phyloP scores from a whole-genome alignment of 2,113 vertebrate species.

The Epinephelus lanceolatus region DNA sequence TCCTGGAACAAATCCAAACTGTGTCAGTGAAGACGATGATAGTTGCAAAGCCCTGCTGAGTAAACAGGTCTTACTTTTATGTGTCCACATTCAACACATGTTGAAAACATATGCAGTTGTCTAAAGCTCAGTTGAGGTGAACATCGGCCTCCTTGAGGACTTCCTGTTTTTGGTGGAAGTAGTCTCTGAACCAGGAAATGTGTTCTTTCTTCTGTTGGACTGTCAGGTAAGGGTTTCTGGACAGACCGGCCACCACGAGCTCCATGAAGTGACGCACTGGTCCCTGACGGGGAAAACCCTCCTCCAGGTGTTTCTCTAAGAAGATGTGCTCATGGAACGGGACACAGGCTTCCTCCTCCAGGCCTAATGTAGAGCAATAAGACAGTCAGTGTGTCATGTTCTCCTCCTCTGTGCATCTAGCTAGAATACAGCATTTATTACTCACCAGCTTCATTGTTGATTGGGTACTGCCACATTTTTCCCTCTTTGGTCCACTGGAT shows the following conservation, averaged over 20 bases:
- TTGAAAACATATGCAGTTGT: background rate
- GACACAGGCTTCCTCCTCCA: constrained; percentile 89
- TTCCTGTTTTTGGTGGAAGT: constrained; percentile 92
- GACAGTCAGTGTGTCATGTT: background rate
- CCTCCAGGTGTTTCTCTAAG: constrained; percentile 90
- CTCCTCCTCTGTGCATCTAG: background rate
- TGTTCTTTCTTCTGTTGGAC: constrained; percentile 93
- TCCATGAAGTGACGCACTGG: constrained; percentile 98
- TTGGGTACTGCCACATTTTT: constrained; percentile 93
- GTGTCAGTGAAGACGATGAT: background rate
- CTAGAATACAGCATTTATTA: background rate
- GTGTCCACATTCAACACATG: constrained; percentile 19
- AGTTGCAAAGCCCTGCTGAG: background rate
- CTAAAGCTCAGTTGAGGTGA: constrained; percentile 76
- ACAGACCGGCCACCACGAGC: constrained; percentile 92
- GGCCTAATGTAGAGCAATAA: constrained; percentile 80
- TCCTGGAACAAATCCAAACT: background rate
- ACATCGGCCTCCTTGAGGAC: constrained; percentile 87
- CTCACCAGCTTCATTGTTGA: constrained; percentile 93
- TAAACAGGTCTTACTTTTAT: background rate
- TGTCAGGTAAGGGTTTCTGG: constrained; percentile 91
- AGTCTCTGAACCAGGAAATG: constrained; percentile 94
- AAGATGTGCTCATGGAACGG: constrained; percentile 97
- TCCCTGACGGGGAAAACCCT: constrained; percentile 90
- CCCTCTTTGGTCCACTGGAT: constrained; percentile 96